These are phyloP conservation scores for Atta colombica DNA, from an alignment of 1,140 invertebrate species.

Conservation along the genomic window DNA sequence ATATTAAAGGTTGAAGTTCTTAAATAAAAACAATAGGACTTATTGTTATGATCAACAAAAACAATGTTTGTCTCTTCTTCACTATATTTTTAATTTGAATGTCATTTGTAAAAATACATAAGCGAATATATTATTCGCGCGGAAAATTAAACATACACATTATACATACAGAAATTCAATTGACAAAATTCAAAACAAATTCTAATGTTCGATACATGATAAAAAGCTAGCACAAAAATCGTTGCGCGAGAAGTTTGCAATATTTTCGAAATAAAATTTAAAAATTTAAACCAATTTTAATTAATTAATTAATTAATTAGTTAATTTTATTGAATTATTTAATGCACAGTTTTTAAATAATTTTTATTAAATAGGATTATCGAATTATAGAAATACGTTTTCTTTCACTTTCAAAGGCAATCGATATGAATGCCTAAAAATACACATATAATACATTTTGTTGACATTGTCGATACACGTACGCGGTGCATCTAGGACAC, in stretches of 20 bases:
- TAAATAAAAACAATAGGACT: background rate
- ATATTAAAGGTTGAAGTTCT: background rate
- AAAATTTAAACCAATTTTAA: background rate
- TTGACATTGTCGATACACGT: background rate
- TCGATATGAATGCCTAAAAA: background rate
- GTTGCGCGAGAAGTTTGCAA: background rate
- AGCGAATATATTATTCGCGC: background rate
- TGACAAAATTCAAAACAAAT: background rate
- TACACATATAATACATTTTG: background rate
- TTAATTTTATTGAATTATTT: too few relatives aligned
- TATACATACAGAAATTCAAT: too few relatives aligned
- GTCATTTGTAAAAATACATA: background rate
- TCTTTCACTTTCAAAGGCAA: background rate
- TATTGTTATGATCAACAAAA: background rate
- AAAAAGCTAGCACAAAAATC: background rate
- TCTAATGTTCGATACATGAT: background rate
- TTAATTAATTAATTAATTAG: too few relatives aligned
- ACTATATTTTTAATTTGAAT: background rate
- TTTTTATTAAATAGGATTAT: conserved; percentile 9
- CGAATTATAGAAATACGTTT: background rate
- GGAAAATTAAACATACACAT: background rate
- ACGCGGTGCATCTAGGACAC: background rate
- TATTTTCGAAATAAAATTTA: background rate
- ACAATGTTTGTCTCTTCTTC: background rate
- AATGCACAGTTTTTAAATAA: background rate